Evolutionary conservation across 2,797 vertebrate species (phyloP).

Genomic region (Cygnus olor): DNA sequence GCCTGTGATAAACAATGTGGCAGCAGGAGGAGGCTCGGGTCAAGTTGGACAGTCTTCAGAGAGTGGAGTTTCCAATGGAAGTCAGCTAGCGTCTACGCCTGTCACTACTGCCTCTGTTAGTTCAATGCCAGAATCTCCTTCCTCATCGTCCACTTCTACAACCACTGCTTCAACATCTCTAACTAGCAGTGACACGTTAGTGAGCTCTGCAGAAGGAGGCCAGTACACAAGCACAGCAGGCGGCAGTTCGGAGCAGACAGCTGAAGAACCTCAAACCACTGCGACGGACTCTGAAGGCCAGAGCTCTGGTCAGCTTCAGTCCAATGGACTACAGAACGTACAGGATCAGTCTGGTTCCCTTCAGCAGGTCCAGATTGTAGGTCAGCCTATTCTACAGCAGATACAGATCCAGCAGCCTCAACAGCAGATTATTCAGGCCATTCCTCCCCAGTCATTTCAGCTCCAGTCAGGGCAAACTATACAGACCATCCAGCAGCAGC

Average conservation of each 20-base stretch:
- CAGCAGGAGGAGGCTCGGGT: conserved; percentile 85
- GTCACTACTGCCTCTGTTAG: conserved; percentile 82
- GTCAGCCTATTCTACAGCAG: conserved; percentile 94
- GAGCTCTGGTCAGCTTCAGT: conserved; percentile 85
- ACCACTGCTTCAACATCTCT: conserved; percentile 80
- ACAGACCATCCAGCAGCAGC: conserved; percentile 91
- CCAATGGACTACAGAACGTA: conserved; percentile 90
- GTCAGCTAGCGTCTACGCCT: conserved; percentile 88
- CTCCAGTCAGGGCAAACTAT: conserved; percentile 93
- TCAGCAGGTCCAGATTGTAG: conserved; percentile 96
- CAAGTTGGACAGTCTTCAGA: conserved; percentile 91
- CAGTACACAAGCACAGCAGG: conserved; percentile 82
- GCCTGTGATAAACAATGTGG: conserved; percentile 93
- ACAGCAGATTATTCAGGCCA: conserved; percentile 87
- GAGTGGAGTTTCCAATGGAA: conserved; percentile 90
- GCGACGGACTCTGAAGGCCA: conserved; percentile 80
- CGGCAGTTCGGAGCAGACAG: conserved; percentile 77
- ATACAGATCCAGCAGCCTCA: conserved; percentile 91
- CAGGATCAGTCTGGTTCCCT: conserved; percentile 87
- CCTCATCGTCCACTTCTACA: conserved; percentile 80
- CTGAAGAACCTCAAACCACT: conserved; percentile 79
- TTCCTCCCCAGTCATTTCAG: conserved; percentile 88
- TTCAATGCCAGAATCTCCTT: conserved; percentile 82
- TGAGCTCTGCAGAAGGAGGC: conserved; percentile 84
- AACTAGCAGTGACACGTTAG: conserved; percentile 82